A percentile compares a stretch with the other conserved stretches of the same genome.
Conservation (phyloP, 2,797 vertebrate genomes). For the Tiaroga cobitis region DNA sequence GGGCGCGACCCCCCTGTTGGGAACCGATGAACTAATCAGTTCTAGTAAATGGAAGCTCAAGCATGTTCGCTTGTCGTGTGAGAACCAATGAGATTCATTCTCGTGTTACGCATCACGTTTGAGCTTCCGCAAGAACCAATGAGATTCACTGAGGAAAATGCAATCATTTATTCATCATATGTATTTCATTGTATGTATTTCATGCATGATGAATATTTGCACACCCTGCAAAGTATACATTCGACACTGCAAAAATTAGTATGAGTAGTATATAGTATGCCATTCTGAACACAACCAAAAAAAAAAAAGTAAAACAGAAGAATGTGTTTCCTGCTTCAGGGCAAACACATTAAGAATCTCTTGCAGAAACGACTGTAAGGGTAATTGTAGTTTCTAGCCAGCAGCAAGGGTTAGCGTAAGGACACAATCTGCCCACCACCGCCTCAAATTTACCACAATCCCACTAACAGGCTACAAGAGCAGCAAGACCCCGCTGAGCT, state of each 20-base stretch:
- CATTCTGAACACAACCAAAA: background rate
- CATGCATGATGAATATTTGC: background rate
- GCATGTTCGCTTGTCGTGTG: no score
- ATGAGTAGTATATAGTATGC: background rate
- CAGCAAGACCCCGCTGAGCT: constrained; percentile 35
- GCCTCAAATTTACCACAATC: constrained; percentile 19
- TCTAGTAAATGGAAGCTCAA: no score
- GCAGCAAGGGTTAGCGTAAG: constrained; percentile 6
- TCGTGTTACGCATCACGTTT: no score
- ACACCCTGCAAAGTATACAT: no score
- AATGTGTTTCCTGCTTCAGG: background rate
- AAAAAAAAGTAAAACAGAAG: background rate
- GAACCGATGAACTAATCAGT: no score
- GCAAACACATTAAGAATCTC: background rate
- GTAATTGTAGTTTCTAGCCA: constrained; percentile 16
- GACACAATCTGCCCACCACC: constrained; percentile 13
- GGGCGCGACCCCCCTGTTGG: no score
- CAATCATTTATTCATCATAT: background rate
- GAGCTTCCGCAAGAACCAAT: background rate
- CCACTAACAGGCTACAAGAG: constrained; percentile 36
- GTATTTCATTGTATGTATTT: background rate
- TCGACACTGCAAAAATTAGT: background rate
- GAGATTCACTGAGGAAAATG: background rate
- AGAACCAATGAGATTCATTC: no score
- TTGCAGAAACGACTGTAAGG: constrained; percentile 25